phyloP scores from a whole-genome alignment of 2,797 vertebrate species.

The Ctenopoma multispine region DNA sequence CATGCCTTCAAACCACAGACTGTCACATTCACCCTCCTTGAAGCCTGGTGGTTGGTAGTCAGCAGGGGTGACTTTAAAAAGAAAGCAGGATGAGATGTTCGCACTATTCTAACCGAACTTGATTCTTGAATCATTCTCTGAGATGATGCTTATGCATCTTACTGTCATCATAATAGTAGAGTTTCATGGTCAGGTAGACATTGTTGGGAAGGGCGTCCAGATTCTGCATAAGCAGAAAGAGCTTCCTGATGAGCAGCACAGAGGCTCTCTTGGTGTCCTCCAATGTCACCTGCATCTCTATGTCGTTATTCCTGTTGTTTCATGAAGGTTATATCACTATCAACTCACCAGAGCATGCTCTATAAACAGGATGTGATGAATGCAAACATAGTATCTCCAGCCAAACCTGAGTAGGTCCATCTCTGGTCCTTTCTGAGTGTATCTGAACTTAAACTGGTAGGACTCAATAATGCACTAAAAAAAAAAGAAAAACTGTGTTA shows the following conservation, averaged over 20 bases:
- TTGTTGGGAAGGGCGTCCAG: conserved; percentile 88
- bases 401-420: conserved; percentile 82
- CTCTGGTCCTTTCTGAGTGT: conserved; percentile 87
- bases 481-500: conserved; percentile 7
- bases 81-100: neutral
- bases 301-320: conserved; percentile 73
- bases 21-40: conserved; percentile 81
- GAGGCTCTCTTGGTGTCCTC: conserved; percentile 88
- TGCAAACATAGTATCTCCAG: neutral
- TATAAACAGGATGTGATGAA: neutral
- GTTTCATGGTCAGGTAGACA: conserved; percentile 92
- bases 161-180: conserved; percentile 95
- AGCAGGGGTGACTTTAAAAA: conserved; percentile 81
- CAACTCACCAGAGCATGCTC: neutral
- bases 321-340: conserved; percentile 1
- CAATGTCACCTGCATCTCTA: conserved; percentile 74
- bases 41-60: conserved; percentile 88
- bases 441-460: conserved; percentile 97
- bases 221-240: conserved; percentile 94
- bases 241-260: conserved; percentile 88
- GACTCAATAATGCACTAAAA: conserved; percentile 94
- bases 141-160: conserved; percentile 19
- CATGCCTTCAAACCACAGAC: conserved; percentile 84
- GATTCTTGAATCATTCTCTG: neutral
- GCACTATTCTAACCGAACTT: neutral